Percentiles rank a stretch among this genome's conserved stretches.
Evolutionary conservation across 1,140 invertebrate species (phyloP).

Genomic region (Drosophila lowei): DNA sequence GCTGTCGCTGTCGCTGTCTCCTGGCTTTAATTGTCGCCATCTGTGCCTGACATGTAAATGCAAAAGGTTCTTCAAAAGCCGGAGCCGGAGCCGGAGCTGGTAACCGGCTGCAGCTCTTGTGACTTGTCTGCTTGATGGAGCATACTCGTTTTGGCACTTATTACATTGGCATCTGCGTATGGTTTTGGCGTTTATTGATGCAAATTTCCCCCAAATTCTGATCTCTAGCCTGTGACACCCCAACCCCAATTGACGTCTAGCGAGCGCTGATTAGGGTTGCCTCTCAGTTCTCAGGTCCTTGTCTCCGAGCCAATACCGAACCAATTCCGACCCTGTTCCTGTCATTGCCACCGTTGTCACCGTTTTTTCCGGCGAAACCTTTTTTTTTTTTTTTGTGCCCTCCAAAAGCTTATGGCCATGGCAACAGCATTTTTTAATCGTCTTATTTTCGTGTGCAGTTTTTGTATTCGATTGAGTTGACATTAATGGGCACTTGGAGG

Average conservation of each 20-base stretch:
- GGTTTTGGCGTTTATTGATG: slow-evolving; percentile 81
- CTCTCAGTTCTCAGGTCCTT: slow-evolving; percentile 18
- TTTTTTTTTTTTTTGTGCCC: slow-evolving; percentile 41
- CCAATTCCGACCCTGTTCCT: slow-evolving; percentile 25
- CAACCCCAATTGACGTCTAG: slow-evolving; percentile 76
- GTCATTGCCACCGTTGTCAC: slow-evolving; percentile 76
- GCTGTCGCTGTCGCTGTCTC: slow-evolving; percentile 17
- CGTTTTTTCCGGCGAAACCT: slow-evolving; percentile 42
- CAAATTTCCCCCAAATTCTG: slow-evolving; percentile 62
- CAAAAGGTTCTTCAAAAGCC: slow-evolving; percentile 65
- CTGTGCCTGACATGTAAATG: slow-evolving; percentile 74
- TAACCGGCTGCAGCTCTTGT: not conserved
- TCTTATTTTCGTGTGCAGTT: slow-evolving; percentile 56
- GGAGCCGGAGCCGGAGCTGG: slow-evolving; percentile 5
- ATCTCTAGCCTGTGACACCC: slow-evolving; percentile 17
- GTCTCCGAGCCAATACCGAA: not conserved
- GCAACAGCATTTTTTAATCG: slow-evolving; percentile 41
- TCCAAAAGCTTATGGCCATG: slow-evolving; percentile 39
- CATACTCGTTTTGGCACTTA: slow-evolving; percentile 76
- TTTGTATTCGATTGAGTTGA: slow-evolving; percentile 65
- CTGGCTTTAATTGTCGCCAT: slow-evolving; percentile 75
- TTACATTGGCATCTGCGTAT: slow-evolving; percentile 77
- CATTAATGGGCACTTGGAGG: slow-evolving; percentile 72
- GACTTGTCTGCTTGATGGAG: slow-evolving; percentile 60
- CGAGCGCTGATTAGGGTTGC: slow-evolving; percentile 74